Evolutionary conservation across 2,113 vertebrate genomes (phyloP), one percentile per base, ranked within the genome.

Genomic region (Lipophrys pholis): DNA sequence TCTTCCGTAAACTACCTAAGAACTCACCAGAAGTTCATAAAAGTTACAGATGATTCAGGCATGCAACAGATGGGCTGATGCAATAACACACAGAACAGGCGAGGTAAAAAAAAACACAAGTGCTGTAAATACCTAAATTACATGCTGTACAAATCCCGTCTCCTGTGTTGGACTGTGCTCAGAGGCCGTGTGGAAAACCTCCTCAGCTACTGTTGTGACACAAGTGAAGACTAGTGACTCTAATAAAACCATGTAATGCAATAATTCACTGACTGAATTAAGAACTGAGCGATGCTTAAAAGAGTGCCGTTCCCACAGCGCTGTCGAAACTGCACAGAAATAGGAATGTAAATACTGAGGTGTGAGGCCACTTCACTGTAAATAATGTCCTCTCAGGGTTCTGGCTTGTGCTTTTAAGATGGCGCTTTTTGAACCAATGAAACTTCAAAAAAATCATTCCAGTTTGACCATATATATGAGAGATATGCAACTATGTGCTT

Each of bases 171-270:
- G 75, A 63, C 72, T 70, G 51, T 69, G 69, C 65, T 69, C 50
- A 1, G 2, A 86, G 50, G 42, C 14, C 2, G 51, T 50, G 66
- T 73, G 56, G 14, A 71, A 73, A 83, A 51, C 58, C 53, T 67
- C 67, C 49, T 60, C 67, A 62, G 68, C 65, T 54, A 48, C n/a
- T 41, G 74, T 46, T 74, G 69, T 78, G 85, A 87, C 84, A 74
- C 80, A 80, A 90, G 82, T 85, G 81, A 87, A 86, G 86, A 85
- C 69, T 46, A 86, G 85, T 90, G 85, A 84, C 80, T 86, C 85
- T 60, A 76, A 90, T 93, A 88, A 90, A 84, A 66, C 72, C 82
- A 43, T 72, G 74, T 84, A 85, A 87, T 85, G 83, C 61, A 89
- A 80, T 90, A 69, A 86, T 76, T 88, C 76, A 79, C 50, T 52